These are phyloP conservation scores for Phylloscopus trochilus DNA, from an alignment of 2,113 vertebrate genomes.

Conservation along the genomic window DNA sequence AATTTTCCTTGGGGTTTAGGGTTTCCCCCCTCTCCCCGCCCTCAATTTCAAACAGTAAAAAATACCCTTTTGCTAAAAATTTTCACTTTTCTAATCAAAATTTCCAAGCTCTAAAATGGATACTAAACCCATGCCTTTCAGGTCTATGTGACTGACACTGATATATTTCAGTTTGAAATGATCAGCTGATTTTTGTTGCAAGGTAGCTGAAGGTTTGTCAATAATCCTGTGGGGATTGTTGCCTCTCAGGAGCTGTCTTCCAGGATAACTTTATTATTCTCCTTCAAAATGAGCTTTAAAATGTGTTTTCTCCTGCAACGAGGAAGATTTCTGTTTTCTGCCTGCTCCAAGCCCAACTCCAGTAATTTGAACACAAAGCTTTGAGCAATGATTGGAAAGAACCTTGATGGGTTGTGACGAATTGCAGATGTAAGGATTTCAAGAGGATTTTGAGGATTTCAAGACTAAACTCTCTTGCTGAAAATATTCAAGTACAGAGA, in stretches of 20 bases:
- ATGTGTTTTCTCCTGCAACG: not conserved
- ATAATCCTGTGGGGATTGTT: not conserved
- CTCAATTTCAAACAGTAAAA: not conserved
- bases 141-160: not conserved
- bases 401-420: accelerated
- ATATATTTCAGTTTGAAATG: not conserved
- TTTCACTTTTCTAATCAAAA: not conserved
- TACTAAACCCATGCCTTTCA: not conserved
- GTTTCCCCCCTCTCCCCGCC: accelerated
- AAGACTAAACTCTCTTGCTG: not conserved
- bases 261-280: not conserved
- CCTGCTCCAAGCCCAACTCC: not conserved
- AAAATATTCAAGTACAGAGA: not conserved
- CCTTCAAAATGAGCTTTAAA: not conserved
- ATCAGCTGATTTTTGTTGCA: not conserved
- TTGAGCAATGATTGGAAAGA: not conserved
- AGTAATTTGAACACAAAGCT: not conserved
- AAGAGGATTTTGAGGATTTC: not conserved
- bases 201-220: not conserved
- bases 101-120: not conserved
- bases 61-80: not conserved
- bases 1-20: not conserved
- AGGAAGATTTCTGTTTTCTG: not conserved
- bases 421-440: not conserved
- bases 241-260: not conserved